These are phyloP conservation scores for Karalla daura DNA, from an alignment of 2,797 vertebrate species.

Conservation along the genomic window DNA sequence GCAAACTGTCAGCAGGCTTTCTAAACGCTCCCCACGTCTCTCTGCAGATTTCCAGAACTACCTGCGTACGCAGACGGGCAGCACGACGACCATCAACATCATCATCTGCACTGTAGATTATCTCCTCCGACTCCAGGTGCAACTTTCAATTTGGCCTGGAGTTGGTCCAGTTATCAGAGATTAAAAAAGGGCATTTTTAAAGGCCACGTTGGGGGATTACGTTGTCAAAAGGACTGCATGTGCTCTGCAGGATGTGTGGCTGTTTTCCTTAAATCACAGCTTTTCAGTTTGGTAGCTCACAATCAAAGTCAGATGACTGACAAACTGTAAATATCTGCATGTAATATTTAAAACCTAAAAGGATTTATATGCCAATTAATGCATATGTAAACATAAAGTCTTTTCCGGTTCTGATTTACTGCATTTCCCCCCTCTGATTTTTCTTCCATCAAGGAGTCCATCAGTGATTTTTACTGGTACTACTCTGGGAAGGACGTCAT, in stretches of 20 bases:
- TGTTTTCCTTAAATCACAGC: not conserved
- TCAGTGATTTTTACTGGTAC: slow-evolving; percentile 99
- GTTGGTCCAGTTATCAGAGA: not conserved
- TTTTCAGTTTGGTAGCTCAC: slow-evolving; percentile 11
- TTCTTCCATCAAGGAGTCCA: slow-evolving; percentile 88
- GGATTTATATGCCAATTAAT: too few species aligned
- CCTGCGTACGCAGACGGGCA: slow-evolving; percentile 93
- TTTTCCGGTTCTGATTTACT: not conserved
- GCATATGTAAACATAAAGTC: not conserved
- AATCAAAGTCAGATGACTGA: too few species aligned
- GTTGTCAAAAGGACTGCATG: not conserved
- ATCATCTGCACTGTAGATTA: slow-evolving; percentile 98
- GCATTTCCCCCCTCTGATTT: not conserved
- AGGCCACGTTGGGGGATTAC: not conserved
- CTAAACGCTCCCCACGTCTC: slow-evolving; percentile 18
- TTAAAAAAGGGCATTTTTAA: not conserved
- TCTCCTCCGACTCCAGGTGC: slow-evolving; percentile 93
- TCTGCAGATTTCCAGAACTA: slow-evolving; percentile 96
- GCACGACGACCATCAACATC: slow-evolving; percentile 95
- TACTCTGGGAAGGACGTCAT: slow-evolving; percentile 97
- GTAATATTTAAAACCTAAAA: too few species aligned
- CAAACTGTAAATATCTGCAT: too few species aligned
- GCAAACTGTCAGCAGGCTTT: not conserved
- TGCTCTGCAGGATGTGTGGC: not conserved
- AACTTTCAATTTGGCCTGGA: not conserved